Base-by-base conservation (phyloP, 1,140 invertebrate species). In the Mylabris phalerata region DNA sequence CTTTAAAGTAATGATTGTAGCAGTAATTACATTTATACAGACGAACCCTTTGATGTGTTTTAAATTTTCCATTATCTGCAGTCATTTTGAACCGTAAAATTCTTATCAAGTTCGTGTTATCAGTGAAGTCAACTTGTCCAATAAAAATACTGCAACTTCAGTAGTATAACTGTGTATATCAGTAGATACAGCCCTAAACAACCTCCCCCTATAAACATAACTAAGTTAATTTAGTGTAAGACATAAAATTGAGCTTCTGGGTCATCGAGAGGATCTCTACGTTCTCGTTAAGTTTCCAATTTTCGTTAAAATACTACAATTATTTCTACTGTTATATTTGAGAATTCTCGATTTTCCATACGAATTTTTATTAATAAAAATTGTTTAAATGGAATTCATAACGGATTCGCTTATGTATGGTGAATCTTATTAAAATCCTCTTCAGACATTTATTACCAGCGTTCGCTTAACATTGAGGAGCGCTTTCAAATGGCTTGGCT, bases 221-320 rank as follows among this genome's bases (percentile, higher is more conserved):
- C 69, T 65, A 65, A 68, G 63, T 71, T 71, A 71, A 71, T 71
- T 71, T 71, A 68, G 64, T 65, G 68, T 63, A 61, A 66, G 63
- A 63, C 67, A 67, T 71, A 70, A 71, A 70, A 45, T 55, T 55
- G 60, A 67, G 67, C 55, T 67, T 63, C 61, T 63, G 59, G 55
- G 66, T 62, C 64, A 57, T 63, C 32, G 63, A 63, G 59, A 67
- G 45, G 52, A 57, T 62, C 63, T 58, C 40, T 48, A 46, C 48
- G 42, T 19, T 54, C 52, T 62, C 61, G 32, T 32, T 7, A 7
- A 7, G 7, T 5, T 32, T 32, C 7, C 32, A 32, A 5, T 32
- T 32, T 32, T 4, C 7, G 4, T 32, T 32, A 32, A 32, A 32
- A 32, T 7, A 2, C 32, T 32, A 32, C 32, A 48, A 52, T 41